phyloP scores from a whole-genome alignment of 2,888 invertebrate species.

The Dyspetes luteomarginatus region DNA sequence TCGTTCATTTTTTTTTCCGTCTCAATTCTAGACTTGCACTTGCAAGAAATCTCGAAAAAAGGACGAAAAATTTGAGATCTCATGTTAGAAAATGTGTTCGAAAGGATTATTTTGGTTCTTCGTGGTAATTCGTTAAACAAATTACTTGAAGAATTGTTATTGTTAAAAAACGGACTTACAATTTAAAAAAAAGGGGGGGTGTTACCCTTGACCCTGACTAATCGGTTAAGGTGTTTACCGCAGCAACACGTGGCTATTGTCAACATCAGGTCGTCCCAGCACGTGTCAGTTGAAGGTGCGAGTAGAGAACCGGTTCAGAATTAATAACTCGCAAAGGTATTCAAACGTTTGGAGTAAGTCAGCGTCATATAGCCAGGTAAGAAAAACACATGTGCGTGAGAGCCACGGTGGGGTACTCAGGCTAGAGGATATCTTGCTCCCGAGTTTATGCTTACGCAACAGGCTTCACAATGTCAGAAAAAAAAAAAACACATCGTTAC shows the following conservation, averaged over 20 bases:
- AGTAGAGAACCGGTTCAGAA: slow-evolving; percentile 59
- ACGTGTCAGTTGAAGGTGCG: slow-evolving; percentile 35
- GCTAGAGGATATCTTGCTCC: slow-evolving; percentile 9
- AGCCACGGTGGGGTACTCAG: slow-evolving; percentile 1
- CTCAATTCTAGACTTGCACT: too few species aligned
- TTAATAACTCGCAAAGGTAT: slow-evolving; percentile 28
- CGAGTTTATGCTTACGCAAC: slow-evolving; percentile 32
- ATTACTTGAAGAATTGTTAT: too few species aligned
- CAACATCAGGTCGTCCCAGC: slow-evolving; percentile 40
- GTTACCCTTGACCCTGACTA: slow-evolving; percentile 18
- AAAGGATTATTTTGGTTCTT: too few species aligned
- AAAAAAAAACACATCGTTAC: slow-evolving; percentile 30
- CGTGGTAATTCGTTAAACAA: too few species aligned
- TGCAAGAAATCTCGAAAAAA: too few species aligned
- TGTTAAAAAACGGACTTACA: background rate
- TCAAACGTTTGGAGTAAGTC: slow-evolving; percentile 1
- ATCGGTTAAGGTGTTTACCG: slow-evolving; percentile 25
- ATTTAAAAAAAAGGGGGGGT: background rate
- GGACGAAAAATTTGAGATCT: too few species aligned
- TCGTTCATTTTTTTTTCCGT: too few species aligned
- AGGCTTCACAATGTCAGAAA: slow-evolving; percentile 2
- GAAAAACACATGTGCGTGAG: slow-evolving; percentile 29
- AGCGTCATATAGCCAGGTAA: slow-evolving; percentile 35
- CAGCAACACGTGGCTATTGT: slow-evolving; percentile 37
- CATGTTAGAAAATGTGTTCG: too few species aligned